Percentiles rank a stretch among this genome's conserved stretches.
phyloP scores from a whole-genome alignment of 1,140 invertebrate species.

The Neotoxoptera formosana region DNA sequence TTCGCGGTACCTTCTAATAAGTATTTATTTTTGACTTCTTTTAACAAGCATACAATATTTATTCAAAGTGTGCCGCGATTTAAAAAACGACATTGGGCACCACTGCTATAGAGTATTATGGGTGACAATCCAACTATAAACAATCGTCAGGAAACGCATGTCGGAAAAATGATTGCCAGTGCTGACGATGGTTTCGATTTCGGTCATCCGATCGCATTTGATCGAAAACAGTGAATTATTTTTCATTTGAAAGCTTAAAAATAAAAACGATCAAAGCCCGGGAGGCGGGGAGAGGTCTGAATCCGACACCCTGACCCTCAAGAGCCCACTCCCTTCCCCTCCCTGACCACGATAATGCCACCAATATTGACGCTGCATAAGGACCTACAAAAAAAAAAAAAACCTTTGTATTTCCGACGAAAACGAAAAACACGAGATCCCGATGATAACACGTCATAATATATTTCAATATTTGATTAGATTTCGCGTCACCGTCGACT shows the following conservation, averaged over 20 bases:
- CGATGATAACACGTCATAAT: neutral
- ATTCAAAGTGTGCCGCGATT: no score
- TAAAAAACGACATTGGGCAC: no score
- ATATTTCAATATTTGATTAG: neutral
- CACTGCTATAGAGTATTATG: no score
- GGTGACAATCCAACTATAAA: neutral
- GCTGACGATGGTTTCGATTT: neutral
- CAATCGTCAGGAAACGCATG: neutral
- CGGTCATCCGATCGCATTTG: neutral
- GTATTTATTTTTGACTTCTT: no score
- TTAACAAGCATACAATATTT: no score
- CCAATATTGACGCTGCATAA: neutral
- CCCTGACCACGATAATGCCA: neutral
- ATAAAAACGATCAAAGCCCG: neutral
- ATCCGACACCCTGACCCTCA: neutral
- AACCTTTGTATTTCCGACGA: neutral
- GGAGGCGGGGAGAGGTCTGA: neutral
- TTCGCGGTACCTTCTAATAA: no score
- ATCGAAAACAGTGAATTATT: neutral
- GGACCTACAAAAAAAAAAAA: neutral
- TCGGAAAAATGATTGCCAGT: neutral
- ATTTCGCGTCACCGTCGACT: neutral
- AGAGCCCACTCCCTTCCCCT: neutral
- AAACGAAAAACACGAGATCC: neutral
- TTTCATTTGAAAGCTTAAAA: neutral